Conservation (phyloP, 2,797 vertebrate species). For the Hyperoplus immaculatus region DNA sequence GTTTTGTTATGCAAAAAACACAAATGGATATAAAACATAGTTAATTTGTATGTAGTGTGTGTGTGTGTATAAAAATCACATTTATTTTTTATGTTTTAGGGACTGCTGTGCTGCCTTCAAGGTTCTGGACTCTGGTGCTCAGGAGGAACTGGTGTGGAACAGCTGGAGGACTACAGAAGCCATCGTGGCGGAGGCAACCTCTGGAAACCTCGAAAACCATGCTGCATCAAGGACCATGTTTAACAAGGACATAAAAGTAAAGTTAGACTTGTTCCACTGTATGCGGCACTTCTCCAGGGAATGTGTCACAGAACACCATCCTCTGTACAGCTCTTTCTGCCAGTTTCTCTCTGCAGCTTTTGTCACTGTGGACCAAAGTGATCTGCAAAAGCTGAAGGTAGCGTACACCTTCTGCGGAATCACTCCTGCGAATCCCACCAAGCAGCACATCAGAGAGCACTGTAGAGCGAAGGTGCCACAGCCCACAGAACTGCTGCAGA, state of each 20-base stretch:
- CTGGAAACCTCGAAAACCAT: background rate
- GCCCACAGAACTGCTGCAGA: conserved; percentile 3
- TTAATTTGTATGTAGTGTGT: too few species aligned
- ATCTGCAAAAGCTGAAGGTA: background rate
- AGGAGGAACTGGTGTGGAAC: background rate
- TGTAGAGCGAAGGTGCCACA: conserved; percentile 12
- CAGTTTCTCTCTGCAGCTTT: background rate
- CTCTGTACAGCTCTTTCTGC: conserved; percentile 4
- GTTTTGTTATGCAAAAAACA: too few species aligned
- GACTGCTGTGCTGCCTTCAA: conserved; percentile 3
- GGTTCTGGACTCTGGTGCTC: background rate
- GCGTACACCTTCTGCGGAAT: background rate
- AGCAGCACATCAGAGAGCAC: conserved; percentile 1
- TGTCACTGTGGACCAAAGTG: background rate
- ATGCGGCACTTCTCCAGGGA: background rate
- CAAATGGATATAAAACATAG: too few species aligned
- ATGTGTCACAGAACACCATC: background rate
- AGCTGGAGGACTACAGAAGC: background rate
- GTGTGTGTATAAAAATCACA: too few species aligned
- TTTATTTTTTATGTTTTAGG: background rate
- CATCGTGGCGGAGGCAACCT: background rate
- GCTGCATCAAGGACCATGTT: background rate
- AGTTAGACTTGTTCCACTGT: conserved; percentile 6
- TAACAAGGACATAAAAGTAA: background rate
- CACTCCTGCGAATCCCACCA: conserved; percentile 4